phyloP scores from a whole-genome alignment of 2,113 vertebrate species.

The Mandrillus leucophaeus region DNA sequence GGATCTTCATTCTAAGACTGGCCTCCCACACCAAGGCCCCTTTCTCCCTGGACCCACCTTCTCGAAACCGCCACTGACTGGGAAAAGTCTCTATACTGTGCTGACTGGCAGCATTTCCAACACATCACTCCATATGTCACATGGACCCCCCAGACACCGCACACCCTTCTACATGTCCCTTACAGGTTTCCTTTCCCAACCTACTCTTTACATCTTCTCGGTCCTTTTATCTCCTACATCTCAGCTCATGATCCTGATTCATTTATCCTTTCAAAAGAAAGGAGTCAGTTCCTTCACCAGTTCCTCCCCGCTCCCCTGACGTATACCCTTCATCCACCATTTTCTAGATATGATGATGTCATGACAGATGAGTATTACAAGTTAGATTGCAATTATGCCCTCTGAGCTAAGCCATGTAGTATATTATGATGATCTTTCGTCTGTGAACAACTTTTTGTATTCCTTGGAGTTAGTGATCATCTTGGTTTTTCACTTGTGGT shows the following conservation, averaged over 20 bases:
- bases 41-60: not conserved
- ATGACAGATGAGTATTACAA: not conserved
- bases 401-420: not conserved
- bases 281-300: not conserved
- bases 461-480: not conserved
- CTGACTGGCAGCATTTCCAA: not conserved
- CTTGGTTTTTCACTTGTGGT: not conserved
- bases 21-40: not conserved
- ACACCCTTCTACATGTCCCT: not conserved
- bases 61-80: not conserved
- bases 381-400: not conserved
- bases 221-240: not conserved
- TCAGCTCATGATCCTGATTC: not conserved
- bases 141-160: not conserved
- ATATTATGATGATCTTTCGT: not conserved
- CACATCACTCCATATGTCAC: not conserved
- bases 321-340: not conserved
- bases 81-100: not conserved
- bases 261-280: not conserved
- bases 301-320: not conserved
- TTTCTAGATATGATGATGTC: not conserved
- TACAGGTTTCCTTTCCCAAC: not conserved
- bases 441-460: not conserved
- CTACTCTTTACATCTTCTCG: not conserved
- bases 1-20: not conserved